Evolutionary conservation across 2,888 invertebrate species (phyloP), one percentile per base, ranked within the genome.

Genomic region (Sussaba pulchella): DNA sequence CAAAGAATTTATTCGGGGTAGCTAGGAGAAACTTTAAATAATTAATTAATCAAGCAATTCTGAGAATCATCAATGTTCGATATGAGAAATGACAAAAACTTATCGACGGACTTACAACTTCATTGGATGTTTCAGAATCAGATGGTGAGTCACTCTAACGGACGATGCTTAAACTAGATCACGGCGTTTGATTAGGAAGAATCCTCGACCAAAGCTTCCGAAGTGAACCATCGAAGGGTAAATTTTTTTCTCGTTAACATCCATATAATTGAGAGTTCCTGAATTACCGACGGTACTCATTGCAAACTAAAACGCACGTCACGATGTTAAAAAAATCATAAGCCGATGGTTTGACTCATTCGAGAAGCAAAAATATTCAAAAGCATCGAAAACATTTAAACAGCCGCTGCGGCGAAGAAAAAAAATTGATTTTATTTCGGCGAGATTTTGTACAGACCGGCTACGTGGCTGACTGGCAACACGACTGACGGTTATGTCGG

Each of bases 401-500:
- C 57, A 61, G 57, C 54, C 26, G 17, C 14, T 8, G 71, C 6
- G 47, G 6, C 31, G 6, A 45, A 50, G 69, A 75, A 69, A 79
- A 67, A 63, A 54, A 47, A 82, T 77, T 72, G 75, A 81, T 50
- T 21, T 64, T 64, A 64, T 74, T 47, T 69, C 78, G 78, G 79
- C 75, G 81, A 74, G 79, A 80, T 80, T 81, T 71, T 50, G 63
- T 52, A 78, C 77, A 74, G 77, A 67, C 47, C 76, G 69, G 70
- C 54, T 77, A 77, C 63, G 66, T 67, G 61, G 75, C 61, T 45
- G 79, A 81, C 81, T 80, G 76, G 83, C 84, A 84, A 85, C 84
- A 84, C 85, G 83, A 84, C 86, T 87, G 87, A 87, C 87, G 88
- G 89, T 91, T 90, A 90, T 89, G 89, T 90, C 86, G 89, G 88